Conservation (phyloP, 2,113 vertebrate species). For the Hyperoodon ampullatus region DNA sequence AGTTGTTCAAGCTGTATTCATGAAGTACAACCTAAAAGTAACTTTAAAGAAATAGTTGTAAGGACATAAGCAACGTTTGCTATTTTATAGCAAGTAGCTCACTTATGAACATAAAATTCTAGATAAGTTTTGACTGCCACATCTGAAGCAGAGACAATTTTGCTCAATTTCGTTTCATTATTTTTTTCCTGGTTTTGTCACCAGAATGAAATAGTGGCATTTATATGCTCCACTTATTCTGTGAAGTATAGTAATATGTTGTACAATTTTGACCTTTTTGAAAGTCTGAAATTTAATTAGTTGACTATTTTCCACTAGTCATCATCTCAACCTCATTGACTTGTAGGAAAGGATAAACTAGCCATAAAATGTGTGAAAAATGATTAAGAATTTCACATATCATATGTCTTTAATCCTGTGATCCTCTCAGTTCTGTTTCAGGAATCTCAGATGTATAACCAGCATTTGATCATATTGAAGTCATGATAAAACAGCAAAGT, state of each 20-base stretch:
- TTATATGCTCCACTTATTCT: constrained; percentile 59
- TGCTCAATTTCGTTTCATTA: constrained; percentile 55
- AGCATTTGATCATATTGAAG: neutral
- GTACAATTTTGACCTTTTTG: constrained; percentile 75
- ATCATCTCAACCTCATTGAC: constrained; percentile 57
- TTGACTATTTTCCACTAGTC: constrained; percentile 53
- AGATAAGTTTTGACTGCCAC: constrained; percentile 38
- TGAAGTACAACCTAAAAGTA: neutral
- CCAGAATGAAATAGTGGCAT: constrained; percentile 55
- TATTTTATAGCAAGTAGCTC: neutral
- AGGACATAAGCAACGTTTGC: neutral
- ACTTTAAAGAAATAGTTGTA: neutral
- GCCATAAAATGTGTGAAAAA: constrained; percentile 66
- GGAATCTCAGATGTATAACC: neutral
- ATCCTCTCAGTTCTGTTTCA: constrained; percentile 31
- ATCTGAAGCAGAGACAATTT: constrained; percentile 1
- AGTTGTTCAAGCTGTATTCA: neutral
- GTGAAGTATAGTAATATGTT: constrained; percentile 44
- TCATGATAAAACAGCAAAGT: neutral
- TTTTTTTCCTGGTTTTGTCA: neutral
- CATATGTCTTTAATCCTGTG: constrained; percentile 50
- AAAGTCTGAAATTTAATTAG: constrained; percentile 69
- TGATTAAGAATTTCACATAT: constrained; percentile 51
- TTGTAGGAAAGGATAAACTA: constrained; percentile 55
- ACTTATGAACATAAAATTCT: constrained; percentile 28